Evolutionary conservation across 92 coral and sea anemone species (phyloP).

Genomic region (Hydrozoanthus gracilis): DNA sequence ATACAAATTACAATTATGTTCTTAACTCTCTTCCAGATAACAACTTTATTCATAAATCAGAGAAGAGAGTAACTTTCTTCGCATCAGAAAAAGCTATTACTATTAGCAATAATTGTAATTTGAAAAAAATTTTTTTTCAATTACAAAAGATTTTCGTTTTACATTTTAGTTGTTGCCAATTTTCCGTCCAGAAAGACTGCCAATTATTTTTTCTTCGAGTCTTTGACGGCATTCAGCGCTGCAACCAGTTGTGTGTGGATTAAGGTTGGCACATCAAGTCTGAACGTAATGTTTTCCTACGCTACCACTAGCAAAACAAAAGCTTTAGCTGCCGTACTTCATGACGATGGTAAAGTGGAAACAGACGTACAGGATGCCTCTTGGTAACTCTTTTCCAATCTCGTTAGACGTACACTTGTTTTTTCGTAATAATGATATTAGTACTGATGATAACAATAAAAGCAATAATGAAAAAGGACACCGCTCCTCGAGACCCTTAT

Average conservation of each 20-base stretch:
- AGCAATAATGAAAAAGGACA: background rate
- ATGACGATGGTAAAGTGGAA: constrained; percentile 2
- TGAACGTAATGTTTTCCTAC: constrained; percentile 10
- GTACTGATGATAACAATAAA: too few species aligned
- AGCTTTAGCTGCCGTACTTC: constrained; percentile 19
- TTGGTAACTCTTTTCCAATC: background rate
- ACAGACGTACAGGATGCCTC: background rate
- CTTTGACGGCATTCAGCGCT: constrained; percentile 9
- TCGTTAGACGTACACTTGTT: too few species aligned
- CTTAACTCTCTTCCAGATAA: too few species aligned
- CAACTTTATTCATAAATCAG: too few species aligned
- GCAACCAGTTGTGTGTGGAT: constrained; percentile 38
- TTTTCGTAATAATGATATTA: background rate
- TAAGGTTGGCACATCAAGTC: background rate
- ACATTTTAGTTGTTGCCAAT: background rate
- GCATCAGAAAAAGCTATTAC: background rate
- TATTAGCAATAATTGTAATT: background rate
- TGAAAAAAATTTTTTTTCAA: background rate
- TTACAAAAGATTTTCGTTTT: background rate
- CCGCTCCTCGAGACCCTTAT: too few species aligned
- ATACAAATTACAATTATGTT: too few species aligned
- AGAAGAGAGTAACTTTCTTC: too few species aligned
- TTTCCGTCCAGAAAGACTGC: constrained; percentile 3
- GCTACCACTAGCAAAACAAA: background rate
- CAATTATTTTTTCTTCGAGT: background rate